Evolutionary conservation across 2,113 vertebrate genomes (phyloP), one percentile per base, ranked within the genome.

Genomic region (Lota lota): DNA sequence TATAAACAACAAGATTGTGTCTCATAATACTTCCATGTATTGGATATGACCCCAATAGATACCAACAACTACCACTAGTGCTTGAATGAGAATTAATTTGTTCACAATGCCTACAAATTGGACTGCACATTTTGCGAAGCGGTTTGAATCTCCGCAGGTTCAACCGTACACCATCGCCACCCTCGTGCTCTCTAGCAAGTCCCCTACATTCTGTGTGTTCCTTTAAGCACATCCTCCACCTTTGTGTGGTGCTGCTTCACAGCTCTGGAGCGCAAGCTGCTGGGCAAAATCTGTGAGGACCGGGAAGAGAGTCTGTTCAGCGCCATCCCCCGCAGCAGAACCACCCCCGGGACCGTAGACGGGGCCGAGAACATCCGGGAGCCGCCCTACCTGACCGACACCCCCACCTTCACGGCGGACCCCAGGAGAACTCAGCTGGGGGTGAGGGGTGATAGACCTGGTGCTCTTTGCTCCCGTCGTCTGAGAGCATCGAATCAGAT

Each of bases 261-360:
- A 90, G 94, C 79, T 22, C 85, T 96, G 65, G 93, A 95, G 79
- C 85, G 79, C 65, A 93, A 92, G 66, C 75, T 96, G 64, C 83
- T 95, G 72, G 79, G 60, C 69, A 90, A 80, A 56, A 90, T 95
- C 72, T 96, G 94, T 83, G 89, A 94, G 3, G 79, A 87, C 0
- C 69, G 73, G 28, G 85, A 89, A 0, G 78, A 78, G 28, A 17
- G 53, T n/a, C 79, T 92, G 63, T 87, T 90, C 61, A 77, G 80
- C 76, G 58, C 72, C 4, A 11, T 81, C 15, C 73, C 76, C n/a
- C 74, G 53, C 65, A 83, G 78, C 47, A 56, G 79, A 15, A 59
- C 80, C 3, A 40, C 86, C 16, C 83, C 85, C 2, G 85, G 83
- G 50, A 74, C 62, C n/a, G 51, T 73, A 0, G 77, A 85, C 1